Conservation (phyloP, 2,797 vertebrate species). For the Vipera latastei region DNA sequence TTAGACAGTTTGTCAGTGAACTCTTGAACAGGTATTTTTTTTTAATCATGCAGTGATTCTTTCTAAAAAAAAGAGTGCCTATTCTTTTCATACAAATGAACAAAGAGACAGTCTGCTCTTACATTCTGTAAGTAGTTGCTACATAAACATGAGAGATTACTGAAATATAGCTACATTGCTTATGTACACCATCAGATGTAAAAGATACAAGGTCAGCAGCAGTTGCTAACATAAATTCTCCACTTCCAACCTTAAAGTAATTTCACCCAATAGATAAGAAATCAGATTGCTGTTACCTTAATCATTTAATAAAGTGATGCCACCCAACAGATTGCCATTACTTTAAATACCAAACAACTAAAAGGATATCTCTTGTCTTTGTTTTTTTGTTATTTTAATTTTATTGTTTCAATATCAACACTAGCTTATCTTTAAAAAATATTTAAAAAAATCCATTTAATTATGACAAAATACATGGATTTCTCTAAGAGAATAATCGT, state of each 20-base stretch:
- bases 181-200: background rate
- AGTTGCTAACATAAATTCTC: background rate
- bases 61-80: background rate
- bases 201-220: background rate
- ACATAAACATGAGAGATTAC: background rate
- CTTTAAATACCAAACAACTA: background rate
- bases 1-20: background rate
- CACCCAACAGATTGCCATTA: background rate
- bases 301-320: background rate
- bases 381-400: background rate
- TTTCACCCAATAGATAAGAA: background rate
- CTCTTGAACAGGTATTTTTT: background rate
- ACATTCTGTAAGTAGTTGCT: background rate
- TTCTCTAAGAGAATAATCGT: slow-evolving; percentile 4
- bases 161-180: background rate
- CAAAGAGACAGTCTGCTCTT: background rate
- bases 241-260: background rate
- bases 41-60: background rate
- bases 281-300: background rate
- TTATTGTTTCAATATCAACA: background rate
- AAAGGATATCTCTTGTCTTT: background rate
- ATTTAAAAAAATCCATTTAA: background rate
- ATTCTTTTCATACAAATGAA: background rate
- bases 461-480: background rate
- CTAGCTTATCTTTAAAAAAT: background rate